Conservation (phyloP, 1,140 invertebrate genomes). For the Whitmania pigra region DNA sequence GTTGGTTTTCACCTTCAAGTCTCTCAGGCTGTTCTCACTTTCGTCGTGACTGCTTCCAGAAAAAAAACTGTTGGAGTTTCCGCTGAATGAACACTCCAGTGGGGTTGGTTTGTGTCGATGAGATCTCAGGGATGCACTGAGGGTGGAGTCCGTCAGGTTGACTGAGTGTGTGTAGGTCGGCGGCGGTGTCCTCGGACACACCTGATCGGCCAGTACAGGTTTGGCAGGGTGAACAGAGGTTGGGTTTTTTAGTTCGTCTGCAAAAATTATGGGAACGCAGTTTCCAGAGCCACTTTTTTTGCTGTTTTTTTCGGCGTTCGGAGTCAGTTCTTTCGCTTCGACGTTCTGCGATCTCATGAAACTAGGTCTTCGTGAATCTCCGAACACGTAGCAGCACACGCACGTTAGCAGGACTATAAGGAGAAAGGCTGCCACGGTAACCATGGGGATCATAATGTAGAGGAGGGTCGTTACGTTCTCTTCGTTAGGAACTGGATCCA, state of each 20-base stretch:
- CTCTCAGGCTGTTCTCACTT: no score
- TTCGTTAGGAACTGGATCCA: neutral
- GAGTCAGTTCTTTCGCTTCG: neutral
- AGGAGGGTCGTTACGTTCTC: conserved; percentile 40
- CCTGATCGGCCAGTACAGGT: neutral
- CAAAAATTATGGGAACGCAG: conserved; percentile 81
- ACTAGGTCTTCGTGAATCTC: neutral
- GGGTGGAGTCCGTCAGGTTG: neutral
- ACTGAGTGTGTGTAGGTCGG: conserved; percentile 2
- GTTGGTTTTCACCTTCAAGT: no score
- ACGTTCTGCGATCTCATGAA: neutral
- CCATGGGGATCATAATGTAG: conserved; percentile 72
- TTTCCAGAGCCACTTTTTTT: neutral
- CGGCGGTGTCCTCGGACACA: neutral
- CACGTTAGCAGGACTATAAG: conserved; percentile 74
- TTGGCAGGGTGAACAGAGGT: neutral
- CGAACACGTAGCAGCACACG: conserved; percentile 53
- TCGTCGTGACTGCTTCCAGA: no score
- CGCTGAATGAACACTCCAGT: conserved; percentile 3
- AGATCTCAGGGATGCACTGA: neutral
- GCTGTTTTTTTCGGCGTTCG: neutral
- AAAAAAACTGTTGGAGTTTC: neutral
- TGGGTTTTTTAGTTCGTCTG: conserved; percentile 58
- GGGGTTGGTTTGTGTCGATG: neutral
- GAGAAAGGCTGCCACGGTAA: conserved; percentile 77